Base-by-base conservation (phyloP, 2,888 invertebrate genomes). In the Mimachlamys varia region DNA sequence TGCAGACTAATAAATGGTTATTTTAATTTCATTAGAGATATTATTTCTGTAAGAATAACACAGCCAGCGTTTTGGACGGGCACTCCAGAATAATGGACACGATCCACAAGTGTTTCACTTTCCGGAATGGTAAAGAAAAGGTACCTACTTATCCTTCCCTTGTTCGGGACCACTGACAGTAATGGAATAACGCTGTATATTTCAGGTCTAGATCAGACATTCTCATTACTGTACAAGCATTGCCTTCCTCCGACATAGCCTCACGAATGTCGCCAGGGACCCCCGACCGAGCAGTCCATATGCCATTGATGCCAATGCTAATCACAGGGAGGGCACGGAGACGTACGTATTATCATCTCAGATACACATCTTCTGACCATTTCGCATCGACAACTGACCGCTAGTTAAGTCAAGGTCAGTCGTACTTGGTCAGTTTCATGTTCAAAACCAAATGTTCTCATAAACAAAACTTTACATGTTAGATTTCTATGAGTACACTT, bases 131-230 rank as follows among this genome's bases (percentile, higher is more conserved):
- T 33, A 76, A 27, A n/a, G n/a, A n/a, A n/a, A 76, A 76, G 76
- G 76, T 76, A 33, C 27, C 76, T 7, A 33, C 76, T 44, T 44
- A 44, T 44, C 3, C 7, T 76, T 76, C 76, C n/a, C 13, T 27
- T 76, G 76, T 33, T 13, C 76, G 33, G 12, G 22, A 76, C 76
- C 33, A 12, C 2, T 2, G 76, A 33, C 58, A 27, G 76, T 76
- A 76, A 76, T 76, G 76, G 76, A 33, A 76, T 76, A 76, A 33
- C 76, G 22, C 27, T 76, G 76, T 76, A 76, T 33, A 13, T 76
- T 33, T 76, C 76, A 15, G 33, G 76, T 76, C 33, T 33, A 33
- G 19, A 76, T 27, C 76, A 33, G 33, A 76, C 27, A 33, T 33
- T 27, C 33, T 12, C 76, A 76, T 76, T 76, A 53, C 33, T 76